Base-by-base conservation (phyloP, 2,888 invertebrate species). In the Monopis laevigella region DNA sequence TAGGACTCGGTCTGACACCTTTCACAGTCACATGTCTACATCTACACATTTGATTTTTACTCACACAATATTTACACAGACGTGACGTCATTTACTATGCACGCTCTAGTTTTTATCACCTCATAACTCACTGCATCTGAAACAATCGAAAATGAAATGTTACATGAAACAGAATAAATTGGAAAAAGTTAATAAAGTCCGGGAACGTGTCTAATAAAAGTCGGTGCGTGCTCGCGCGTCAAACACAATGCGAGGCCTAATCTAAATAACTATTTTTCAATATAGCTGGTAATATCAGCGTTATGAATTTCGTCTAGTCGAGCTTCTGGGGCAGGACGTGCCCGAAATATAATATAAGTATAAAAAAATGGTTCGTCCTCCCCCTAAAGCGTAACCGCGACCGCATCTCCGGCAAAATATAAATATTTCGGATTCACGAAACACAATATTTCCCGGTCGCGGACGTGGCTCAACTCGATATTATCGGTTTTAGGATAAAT, bases 251-350 rank as follows among this genome's bases (percentile, higher is more conserved):
- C 30, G 29, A 30, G 11, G 42, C 21, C 49, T 62, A 64, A 70
- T 65, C 66, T 65, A 67, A 70, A 71, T 69, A 72, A 73, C 70
- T 70, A 74, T 69, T 73, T 75, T 75, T 75, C 73, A 75, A 75
- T 75, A 73, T 59, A 63, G 60, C 59, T 45, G 32, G 55, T 61
- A 61, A 63, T 63, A 65, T 59, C 32, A 32, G 43, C 56, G 64
- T 62, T 69, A 72, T 74, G 73, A 73, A 74, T 74, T 73, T 65
- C 55, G 60, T 60, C 52, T 55, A 56, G 57, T 61, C 58, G 17
- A 28, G 13, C 39, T 58, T 56, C 55, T 47, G 47, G 42, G 45
- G 50, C 18, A 46, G 53, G 49, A 71, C 75, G 73, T 75, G 74
- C 61, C 53, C 52, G 40, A 64, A 70, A 72, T 74, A 64, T 64